Conservation (phyloP, 2,888 invertebrate species). For the Tipula vernalis region DNA sequence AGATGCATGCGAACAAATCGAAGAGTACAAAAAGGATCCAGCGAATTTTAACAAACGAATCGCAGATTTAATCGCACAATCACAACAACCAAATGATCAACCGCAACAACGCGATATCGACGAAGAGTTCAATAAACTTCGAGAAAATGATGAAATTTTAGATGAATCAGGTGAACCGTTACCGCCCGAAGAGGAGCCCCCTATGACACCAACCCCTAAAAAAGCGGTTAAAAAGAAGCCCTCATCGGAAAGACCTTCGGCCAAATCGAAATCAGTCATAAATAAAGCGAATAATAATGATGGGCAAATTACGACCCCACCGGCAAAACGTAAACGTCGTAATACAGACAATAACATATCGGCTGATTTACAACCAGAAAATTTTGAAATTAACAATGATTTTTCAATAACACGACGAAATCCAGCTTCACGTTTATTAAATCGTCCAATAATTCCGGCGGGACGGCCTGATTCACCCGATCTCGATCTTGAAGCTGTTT, state of each 20-base stretch:
- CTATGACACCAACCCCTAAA: slow-evolving; percentile 18
- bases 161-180: slow-evolving; percentile 18
- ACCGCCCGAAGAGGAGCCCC: slow-evolving; percentile 15
- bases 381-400: background rate
- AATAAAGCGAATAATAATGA: slow-evolving; percentile 14
- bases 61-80: slow-evolving; percentile 24
- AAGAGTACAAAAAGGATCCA: slow-evolving; percentile 61
- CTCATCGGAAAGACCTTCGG: slow-evolving; percentile 15
- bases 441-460: background rate
- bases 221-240: slow-evolving; percentile 19
- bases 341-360: background rate
- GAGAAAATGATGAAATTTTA: slow-evolving; percentile 40
- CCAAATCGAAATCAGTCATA: slow-evolving; percentile 18
- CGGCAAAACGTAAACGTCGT: background rate
- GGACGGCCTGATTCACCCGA: slow-evolving; percentile 39
- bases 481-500: slow-evolving; percentile 62
- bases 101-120: slow-evolving; percentile 39
- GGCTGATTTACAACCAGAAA: background rate
- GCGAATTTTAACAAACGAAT: slow-evolving; percentile 25
- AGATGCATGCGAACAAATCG: slow-evolving; percentile 67
- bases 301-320: background rate
- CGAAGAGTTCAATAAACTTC: slow-evolving; percentile 58
- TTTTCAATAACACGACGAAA: slow-evolving; percentile 7
- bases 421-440: background rate
- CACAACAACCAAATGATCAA: slow-evolving; percentile 19